phyloP scores from a whole-genome alignment of 2,113 vertebrate genomes.

The Dromiciops gliroides region DNA sequence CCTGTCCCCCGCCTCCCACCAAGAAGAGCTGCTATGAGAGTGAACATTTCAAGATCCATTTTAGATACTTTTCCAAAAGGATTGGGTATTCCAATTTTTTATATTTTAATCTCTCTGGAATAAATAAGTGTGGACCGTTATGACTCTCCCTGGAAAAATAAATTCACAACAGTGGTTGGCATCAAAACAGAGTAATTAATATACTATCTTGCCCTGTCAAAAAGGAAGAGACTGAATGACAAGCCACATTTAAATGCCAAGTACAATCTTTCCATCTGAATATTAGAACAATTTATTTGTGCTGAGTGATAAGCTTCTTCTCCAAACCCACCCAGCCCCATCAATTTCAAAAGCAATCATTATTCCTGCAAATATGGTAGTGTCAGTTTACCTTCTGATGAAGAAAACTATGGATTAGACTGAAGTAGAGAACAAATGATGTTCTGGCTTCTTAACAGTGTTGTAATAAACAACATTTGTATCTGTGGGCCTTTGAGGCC shows the following conservation, averaged over 20 bases:
- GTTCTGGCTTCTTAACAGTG: not conserved
- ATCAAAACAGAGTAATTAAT: not conserved
- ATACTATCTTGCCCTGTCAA: not conserved
- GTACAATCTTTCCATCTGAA: not conserved
- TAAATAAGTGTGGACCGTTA: not conserved
- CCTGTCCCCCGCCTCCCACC: not conserved
- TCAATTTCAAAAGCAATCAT: not conserved
- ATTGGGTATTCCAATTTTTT: not conserved
- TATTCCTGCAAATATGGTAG: not conserved
- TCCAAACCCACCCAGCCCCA: not conserved
- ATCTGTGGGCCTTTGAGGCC: not conserved
- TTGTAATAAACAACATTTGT: not conserved
- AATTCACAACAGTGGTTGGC: not conserved
- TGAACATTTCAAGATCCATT: not conserved
- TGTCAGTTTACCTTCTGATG: not conserved
- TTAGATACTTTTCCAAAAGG: not conserved
- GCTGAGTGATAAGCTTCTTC: not conserved
- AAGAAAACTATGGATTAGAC: not conserved
- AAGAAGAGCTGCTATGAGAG: not conserved
- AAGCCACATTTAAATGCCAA: not conserved
- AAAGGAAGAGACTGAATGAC: not conserved
- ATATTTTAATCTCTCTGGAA: not conserved
- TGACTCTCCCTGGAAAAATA: not conserved
- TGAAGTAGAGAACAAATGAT: not conserved
- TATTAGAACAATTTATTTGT: not conserved